Conservation (phyloP, 2,797 vertebrate genomes). For the Sternotherus odoratus region DNA sequence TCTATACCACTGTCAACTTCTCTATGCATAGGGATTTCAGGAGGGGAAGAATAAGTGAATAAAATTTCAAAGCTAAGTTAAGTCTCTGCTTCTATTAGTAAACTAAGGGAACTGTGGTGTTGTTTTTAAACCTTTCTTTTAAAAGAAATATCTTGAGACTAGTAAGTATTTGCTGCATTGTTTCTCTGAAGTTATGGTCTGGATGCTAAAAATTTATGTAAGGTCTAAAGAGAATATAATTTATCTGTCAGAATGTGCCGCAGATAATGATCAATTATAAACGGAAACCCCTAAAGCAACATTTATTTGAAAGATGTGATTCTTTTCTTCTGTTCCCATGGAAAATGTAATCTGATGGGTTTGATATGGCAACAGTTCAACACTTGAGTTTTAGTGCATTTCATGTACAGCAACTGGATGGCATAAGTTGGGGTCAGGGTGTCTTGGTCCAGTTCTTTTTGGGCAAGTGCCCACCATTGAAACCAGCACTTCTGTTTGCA, state of each 20-base stretch:
- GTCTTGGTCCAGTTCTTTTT: background rate
- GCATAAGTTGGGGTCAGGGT: background rate
- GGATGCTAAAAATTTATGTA: constrained; percentile 12
- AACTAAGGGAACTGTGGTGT: background rate
- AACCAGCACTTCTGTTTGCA: background rate
- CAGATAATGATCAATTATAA: constrained; percentile 8
- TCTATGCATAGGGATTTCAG: background rate
- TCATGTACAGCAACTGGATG: background rate
- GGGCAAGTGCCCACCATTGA: background rate
- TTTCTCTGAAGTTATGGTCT: background rate
- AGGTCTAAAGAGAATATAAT: background rate
- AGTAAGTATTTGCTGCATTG: background rate
- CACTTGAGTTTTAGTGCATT: background rate
- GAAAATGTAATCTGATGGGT: background rate
- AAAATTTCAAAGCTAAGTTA: background rate
- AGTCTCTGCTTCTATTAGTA: background rate
- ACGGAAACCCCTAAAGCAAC: constrained; percentile 31
- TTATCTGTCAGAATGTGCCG: constrained; percentile 16
- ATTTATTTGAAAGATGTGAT: background rate
- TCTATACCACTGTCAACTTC: background rate
- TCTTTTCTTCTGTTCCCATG: fast-evolving
- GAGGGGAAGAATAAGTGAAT: background rate
- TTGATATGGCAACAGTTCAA: background rate
- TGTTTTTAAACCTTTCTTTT: background rate
- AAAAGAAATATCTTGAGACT: background rate